These are phyloP conservation scores for Bujurquina vittata DNA, from an alignment of 2,113 vertebrate species.

Conservation along the genomic window DNA sequence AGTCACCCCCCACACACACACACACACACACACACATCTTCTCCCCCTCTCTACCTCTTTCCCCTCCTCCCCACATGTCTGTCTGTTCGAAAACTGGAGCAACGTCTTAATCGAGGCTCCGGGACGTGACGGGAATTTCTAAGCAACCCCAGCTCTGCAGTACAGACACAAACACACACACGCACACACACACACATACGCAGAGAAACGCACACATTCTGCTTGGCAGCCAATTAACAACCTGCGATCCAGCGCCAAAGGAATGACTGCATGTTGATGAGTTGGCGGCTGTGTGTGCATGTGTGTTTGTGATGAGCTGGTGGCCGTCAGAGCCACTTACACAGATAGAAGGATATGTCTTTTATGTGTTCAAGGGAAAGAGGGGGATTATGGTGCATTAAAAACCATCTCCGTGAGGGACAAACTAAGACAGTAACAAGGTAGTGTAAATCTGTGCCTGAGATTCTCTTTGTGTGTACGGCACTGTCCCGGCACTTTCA, in stretches of 20 bases:
- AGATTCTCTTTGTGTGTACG: constrained; percentile 25
- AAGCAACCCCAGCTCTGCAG: constrained; percentile 63
- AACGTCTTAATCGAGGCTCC: constrained; percentile 81
- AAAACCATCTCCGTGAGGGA: constrained; percentile 60
- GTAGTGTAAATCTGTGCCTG: constrained; percentile 37
- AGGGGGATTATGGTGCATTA: constrained; percentile 68
- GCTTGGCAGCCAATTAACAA: constrained; percentile 80
- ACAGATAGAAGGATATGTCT: constrained; percentile 68
- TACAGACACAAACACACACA: constrained; percentile 47
- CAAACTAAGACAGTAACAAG: constrained; percentile 59
- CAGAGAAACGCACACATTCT: constrained; percentile 37
- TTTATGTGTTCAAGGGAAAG: constrained; percentile 66
- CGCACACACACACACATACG: not conserved
- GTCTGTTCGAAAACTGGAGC: constrained; percentile 75
- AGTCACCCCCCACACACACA: no score
- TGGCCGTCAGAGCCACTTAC: constrained; percentile 71
- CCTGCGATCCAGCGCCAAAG: constrained; percentile 65
- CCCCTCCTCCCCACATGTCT: constrained; percentile 71
- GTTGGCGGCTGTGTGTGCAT: constrained; percentile 48
- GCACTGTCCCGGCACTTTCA: constrained; percentile 9
- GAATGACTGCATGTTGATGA: constrained; percentile 78
- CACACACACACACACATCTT: no score
- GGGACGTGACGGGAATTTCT: constrained; percentile 76
- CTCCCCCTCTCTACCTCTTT: constrained; percentile 36
- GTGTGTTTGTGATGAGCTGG: constrained; percentile 63